These are phyloP conservation scores for Rhinolophus sinicus DNA, from an alignment of 2,113 vertebrate genomes.

Conservation along the genomic window DNA sequence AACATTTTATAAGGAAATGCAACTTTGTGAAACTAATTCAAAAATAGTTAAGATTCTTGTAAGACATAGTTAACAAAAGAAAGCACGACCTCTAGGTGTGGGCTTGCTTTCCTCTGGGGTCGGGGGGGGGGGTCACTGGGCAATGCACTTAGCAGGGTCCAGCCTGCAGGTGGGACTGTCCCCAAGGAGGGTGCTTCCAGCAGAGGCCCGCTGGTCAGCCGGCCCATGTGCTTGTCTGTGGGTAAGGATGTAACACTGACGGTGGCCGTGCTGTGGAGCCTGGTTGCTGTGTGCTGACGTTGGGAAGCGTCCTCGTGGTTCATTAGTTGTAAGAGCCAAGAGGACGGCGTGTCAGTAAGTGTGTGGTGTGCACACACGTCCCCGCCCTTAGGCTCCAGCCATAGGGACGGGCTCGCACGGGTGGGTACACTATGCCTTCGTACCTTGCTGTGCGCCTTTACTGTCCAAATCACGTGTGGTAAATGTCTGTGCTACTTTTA, in stretches of 20 bases:
- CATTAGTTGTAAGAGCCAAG: no score
- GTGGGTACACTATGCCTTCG: no score
- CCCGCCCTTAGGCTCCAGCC: no score
- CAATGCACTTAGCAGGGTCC: not conserved
- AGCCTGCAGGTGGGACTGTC: not conserved
- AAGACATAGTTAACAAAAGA: fast-evolving
- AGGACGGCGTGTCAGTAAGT: no score
- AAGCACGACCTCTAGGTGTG: not conserved
- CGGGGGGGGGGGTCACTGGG: fast-evolving
- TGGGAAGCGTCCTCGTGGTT: not conserved
- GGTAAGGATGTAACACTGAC: not conserved
- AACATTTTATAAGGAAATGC: not conserved
- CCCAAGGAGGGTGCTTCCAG: no score
- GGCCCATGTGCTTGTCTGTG: not conserved
- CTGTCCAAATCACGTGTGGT: no score
- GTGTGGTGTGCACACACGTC: no score
- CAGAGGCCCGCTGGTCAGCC: not conserved
- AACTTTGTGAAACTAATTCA: not conserved
- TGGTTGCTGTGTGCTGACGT: not conserved
- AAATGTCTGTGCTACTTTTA: no score
- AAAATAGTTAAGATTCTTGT: not conserved
- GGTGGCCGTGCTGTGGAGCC: not conserved
- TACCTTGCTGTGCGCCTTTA: no score
- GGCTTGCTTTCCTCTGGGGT: no score
- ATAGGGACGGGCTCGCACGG: no score